Base-by-base conservation (phyloP, 1,140 invertebrate genomes). In the Saccostrea glomerata region DNA sequence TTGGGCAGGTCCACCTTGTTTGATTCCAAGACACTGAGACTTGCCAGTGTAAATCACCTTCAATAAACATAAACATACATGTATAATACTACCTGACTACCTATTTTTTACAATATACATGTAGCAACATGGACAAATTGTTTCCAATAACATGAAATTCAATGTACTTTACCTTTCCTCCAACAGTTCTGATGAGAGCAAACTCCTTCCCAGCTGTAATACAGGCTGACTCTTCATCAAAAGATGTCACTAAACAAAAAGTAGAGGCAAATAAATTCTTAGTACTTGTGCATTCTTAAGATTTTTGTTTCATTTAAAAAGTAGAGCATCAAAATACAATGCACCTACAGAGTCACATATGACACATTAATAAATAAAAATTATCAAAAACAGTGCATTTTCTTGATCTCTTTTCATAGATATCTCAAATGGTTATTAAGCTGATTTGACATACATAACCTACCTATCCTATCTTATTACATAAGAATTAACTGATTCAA, bases 161-260 rank as follows among this genome's bases (percentile, higher is more conserved):
- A n/a, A 82, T 36, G 17, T n/a, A 84, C 13, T 23, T 91, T 94
- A 97, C 97, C 95, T 98, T 98, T 92, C 98, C 98, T 82, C 96
- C 96, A 6, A 96, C 94, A 9, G 97, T 98, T 92, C 96, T 96
- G 1, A 98, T 94, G 30, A 99, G 93, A 60, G 96, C 97, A 95
- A 99, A 98, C 92, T 98, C 98, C 95, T 98, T 98, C 11, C 97
- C 98, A 58, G 97, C 96, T 86, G 96, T 95, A 30, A 98, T 96
- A 36, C 95, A 95, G 0, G 95, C 95, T 25, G 97, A 97, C 92
- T 98, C 97, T 89, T 95, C 95, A 89, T 97, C 97, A 91, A 96
- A 96, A 13, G 96, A 96, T 36, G 94, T 94, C 86, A 90, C 95
- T 94, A 47, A 47, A 30, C 89, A 90, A 47, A 70, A 54, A 63